Evolutionary conservation across 2,113 vertebrate species (phyloP), one percentile per base, ranked within the genome.

Genomic region (Colinus virginianus): DNA sequence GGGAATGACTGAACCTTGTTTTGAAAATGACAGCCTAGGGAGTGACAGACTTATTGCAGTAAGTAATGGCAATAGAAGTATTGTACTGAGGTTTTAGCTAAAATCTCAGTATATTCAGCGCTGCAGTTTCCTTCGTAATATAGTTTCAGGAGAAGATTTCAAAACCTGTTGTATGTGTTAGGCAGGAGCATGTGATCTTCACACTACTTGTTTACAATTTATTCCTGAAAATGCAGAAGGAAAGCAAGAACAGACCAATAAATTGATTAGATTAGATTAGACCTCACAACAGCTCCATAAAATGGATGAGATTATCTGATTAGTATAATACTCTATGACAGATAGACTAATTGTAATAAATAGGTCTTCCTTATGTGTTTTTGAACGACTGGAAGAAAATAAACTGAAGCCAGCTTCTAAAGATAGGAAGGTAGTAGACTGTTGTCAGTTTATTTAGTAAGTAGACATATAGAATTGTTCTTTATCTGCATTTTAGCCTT

Each of bases 21-120:
- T 92, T 79, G 82, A 76, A 94, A 92, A 83, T 93, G 71, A 76
- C 74, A 91, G 72, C 4, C 51, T 67, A 40, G 78, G 46, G 72
- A 78, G 40, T 46, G 48, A 78, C 83, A 59, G 15, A 45, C 28
- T 20, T 51, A 51, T 51, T 51, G 25, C 49, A 13, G 15, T 78
- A 69, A 91, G 40, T 66, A 82, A 62, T 58, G 72, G 61, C 64
- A 58, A 3, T 58, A 68, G 67, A 17, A 43, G 9, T 46, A 78
- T 16, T 71, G 69, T 56, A 18, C 36, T 72, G 51, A 86, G 18
- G 7, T 84, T 95, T 83, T 45, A 87, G 46, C 32, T 86, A 85
- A 96, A 95, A 84, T 91, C 82, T 38, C 11, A 30, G 0, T 40
- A 2, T 76, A n/a, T 77, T 18, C 40, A 49, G 9, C 83, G 38